Base-by-base conservation (phyloP, 2,113 vertebrate genomes). In the Xerus inauris region DNA sequence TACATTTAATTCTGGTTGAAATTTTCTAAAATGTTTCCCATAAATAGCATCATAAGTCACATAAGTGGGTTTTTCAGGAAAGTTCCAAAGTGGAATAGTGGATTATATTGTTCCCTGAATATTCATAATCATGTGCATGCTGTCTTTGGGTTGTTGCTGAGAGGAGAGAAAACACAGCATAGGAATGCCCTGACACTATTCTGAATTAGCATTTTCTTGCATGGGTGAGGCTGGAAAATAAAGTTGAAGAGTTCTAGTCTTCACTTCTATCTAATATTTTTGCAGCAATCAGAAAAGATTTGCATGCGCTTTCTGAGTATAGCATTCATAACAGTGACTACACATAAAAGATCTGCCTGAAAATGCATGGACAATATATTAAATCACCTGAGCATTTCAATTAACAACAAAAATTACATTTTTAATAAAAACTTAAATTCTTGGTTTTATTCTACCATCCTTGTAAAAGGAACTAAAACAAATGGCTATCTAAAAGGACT, bases 391-490 rank as follows among this genome's bases (percentile, higher is more conserved):
- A 90, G 65, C 82, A 28, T 10, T 73, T 73, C 47, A 22, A 62
- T 40, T 84, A n/a, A 95, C 11, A 87, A 94, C 32, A 80, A 95
- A 89, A 86, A 32, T 93, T 83, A 14, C 38, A 64, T 72, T 84
- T 84, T 95, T 84, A 87, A 80, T 94, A 95, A 92, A 89, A 96
- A 95, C 6, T 65, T 83, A 95, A 5, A 0, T 26, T 47, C n/a
- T 59, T 73, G 10, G 30, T 51, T 96, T 87, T 95, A 97, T 47
- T 20, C 76, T 69, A 16, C 30, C 80, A 51, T 91, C 49, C 97
- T 92, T 94, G 82, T 45, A 95, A 95, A 94, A 54, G 4, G 0
- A 96, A 51, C 84, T 95, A 57, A 96, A 95, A 89, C 77, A 97
- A 97, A 98, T 96, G 57, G 19, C n/a, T 95, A 73, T 96, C 97